Evolutionary conservation across 2,797 vertebrate species (phyloP).

Genomic region (Sebastes steindachneri): DNA sequence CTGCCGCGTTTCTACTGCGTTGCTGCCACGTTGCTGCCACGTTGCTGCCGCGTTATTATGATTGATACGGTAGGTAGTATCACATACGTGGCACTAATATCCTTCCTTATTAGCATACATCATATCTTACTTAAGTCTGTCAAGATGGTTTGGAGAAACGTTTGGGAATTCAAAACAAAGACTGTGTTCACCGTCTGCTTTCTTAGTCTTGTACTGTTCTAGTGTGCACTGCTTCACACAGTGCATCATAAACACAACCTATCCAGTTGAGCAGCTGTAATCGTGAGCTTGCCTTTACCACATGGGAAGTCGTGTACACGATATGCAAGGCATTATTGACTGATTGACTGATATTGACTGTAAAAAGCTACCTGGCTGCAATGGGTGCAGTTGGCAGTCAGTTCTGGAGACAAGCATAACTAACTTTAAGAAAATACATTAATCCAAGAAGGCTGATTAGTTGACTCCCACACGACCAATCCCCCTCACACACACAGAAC

Average conservation of each 20-base stretch:
- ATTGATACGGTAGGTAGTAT: too few relatives aligned
- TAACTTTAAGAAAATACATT: neutral
- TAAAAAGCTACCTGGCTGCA: neutral
- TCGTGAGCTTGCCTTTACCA: too few relatives aligned
- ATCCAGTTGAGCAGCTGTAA: slow-evolving; percentile 5
- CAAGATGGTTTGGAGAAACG: too few relatives aligned
- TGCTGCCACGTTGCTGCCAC: too few relatives aligned
- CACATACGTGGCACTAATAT: too few relatives aligned
- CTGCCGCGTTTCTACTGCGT: too few relatives aligned
- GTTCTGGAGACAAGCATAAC: neutral
- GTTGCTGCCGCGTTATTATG: too few relatives aligned
- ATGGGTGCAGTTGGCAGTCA: neutral
- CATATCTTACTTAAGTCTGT: too few relatives aligned
- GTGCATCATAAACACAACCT: slow-evolving; percentile 18
- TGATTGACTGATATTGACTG: neutral
- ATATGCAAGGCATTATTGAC: too few relatives aligned
- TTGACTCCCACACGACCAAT: neutral
- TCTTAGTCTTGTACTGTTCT: neutral
- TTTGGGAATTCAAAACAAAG: too few relatives aligned
- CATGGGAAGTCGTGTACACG: too few relatives aligned
- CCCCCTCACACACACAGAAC: neutral
- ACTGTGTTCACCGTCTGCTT: neutral
- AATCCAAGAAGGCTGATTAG: neutral
- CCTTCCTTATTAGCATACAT: too few relatives aligned
- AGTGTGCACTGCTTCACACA: neutral